A percentile compares a stretch with the other conserved stretches of the same genome.
These are phyloP conservation scores for Podabrus alpinus DNA, from an alignment of 2,888 invertebrate species.

Conservation along the genomic window DNA sequence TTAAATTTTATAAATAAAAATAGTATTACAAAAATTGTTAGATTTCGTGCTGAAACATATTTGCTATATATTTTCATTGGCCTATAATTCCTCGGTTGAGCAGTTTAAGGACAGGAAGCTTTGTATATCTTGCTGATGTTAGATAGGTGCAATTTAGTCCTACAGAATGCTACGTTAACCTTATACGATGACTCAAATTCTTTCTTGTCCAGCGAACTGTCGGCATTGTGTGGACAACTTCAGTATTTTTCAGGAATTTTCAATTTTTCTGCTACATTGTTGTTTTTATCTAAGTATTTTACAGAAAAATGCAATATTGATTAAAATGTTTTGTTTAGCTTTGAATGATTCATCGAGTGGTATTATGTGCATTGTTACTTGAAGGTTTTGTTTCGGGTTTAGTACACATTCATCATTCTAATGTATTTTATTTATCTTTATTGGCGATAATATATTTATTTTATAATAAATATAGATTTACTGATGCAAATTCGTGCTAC, in stretches of 20 bases:
- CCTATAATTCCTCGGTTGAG: conserved; percentile 37
- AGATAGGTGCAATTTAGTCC: conserved; percentile 39
- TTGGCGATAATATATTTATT: too few relatives aligned
- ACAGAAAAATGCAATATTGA: not conserved
- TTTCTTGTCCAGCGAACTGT: conserved; percentile 22
- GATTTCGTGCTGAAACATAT: conserved; percentile 32
- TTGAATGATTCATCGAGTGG: not conserved
- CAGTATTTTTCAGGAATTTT: conserved; percentile 21
- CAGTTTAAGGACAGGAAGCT: conserved; percentile 30
- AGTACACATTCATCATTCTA: not conserved
- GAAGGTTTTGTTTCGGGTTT: too few relatives aligned
- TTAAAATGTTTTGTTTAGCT: not conserved
- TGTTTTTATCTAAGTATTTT: not conserved
- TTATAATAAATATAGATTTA: too few relatives aligned
- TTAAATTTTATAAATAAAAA: not conserved
- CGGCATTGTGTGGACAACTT: conserved; percentile 24
- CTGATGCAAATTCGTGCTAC: too few relatives aligned
- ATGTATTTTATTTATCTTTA: not conserved
- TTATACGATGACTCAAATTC: conserved; percentile 32
- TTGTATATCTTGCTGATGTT: conserved; percentile 31
- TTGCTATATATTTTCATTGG: conserved; percentile 41
- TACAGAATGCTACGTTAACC: conserved; percentile 35
- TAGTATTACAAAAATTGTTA: conserved; percentile 23
- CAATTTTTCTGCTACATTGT: conserved; percentile 10
- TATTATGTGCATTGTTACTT: not conserved